phyloP scores from a whole-genome alignment of 2,797 vertebrate species.

The Phyllotis vaccarum region DNA sequence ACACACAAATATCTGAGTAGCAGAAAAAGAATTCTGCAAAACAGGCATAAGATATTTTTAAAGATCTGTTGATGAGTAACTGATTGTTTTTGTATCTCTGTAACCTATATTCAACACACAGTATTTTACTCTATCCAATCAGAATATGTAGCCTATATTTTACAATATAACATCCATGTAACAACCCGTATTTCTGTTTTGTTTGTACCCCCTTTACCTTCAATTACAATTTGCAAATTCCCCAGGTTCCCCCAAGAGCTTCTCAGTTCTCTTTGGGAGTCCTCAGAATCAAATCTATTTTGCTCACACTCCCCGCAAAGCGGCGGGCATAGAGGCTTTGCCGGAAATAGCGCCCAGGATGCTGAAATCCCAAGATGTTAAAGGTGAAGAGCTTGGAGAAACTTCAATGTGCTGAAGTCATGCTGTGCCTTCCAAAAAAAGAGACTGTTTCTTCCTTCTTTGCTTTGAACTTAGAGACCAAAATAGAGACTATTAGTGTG shows the following conservation, averaged over 20 bases:
- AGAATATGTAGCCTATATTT: conserved; percentile 27
- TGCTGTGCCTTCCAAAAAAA: neutral
- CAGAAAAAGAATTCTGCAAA: conserved; percentile 61
- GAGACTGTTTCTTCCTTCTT: neutral
- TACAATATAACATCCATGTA: neutral
- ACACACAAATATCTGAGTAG: conserved; percentile 19
- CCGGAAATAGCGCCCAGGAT: neutral
- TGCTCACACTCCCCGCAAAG: neutral
- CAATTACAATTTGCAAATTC: conserved; percentile 5
- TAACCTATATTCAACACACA: conserved; percentile 44
- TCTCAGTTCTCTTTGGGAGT: neutral
- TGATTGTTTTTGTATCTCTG: conserved; percentile 50
- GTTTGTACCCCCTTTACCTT: neutral
- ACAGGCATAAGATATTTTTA: neutral
- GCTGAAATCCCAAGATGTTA: neutral
- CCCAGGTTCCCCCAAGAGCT: neutral
- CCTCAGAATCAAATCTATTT: conserved; percentile 3
- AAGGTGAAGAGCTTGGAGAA: conserved; percentile 4
- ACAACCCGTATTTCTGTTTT: neutral
- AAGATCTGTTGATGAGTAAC: conserved; percentile 28
- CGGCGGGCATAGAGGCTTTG: neutral
- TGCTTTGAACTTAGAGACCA: neutral
- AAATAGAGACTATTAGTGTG: neutral
- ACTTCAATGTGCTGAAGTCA: neutral
- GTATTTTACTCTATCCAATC: conserved; percentile 45